Percentiles rank a stretch among this genome's conserved stretches.
These are phyloP conservation scores for Carapus acus DNA, from an alignment of 2,797 vertebrate species.

Conservation along the genomic window DNA sequence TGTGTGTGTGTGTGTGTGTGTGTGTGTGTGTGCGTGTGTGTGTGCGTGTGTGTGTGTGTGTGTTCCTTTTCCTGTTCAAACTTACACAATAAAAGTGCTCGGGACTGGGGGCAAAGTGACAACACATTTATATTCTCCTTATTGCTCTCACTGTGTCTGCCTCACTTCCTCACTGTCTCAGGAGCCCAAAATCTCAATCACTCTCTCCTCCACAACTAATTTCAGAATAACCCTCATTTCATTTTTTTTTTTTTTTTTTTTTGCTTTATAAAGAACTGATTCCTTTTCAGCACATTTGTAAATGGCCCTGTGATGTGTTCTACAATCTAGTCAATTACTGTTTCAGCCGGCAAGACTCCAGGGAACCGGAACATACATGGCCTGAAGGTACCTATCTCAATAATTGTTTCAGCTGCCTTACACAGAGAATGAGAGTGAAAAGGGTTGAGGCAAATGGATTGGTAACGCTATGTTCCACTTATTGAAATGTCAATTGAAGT, in stretches of 20 bases:
- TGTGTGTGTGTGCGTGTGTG: background rate
- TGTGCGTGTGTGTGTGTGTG: background rate
- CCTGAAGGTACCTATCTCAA: slow-evolving; percentile 99
- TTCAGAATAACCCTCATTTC: slow-evolving; percentile 90
- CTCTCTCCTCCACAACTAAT: slow-evolving; percentile 83
- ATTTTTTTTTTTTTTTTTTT: slow-evolving; percentile 52
- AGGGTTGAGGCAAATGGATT: slow-evolving; percentile 87
- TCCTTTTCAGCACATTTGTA: slow-evolving; percentile 94
- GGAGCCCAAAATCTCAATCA: slow-evolving; percentile 84
- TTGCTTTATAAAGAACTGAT: slow-evolving; percentile 80
- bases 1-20: no score
- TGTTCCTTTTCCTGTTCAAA: slow-evolving; percentile 37
- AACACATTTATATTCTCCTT: slow-evolving; percentile 27
- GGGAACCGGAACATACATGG: slow-evolving; percentile 99
- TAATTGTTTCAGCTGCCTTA: slow-evolving; percentile 92
- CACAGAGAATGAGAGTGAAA: slow-evolving; percentile 47
- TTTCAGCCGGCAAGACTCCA: slow-evolving; percentile 99
- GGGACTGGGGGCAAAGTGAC: slow-evolving; percentile 28
- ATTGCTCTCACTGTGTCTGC: background rate
- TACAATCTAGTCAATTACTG: slow-evolving; percentile 99
- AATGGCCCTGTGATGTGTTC: slow-evolving; percentile 94
- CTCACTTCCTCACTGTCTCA: slow-evolving; percentile 62
- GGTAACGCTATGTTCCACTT: slow-evolving; percentile 97
- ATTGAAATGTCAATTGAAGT: slow-evolving; percentile 99
- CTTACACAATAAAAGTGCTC: slow-evolving; percentile 29